Base-by-base conservation (phyloP, 2,113 vertebrate genomes). In the Rhadina sibilatrix region DNA sequence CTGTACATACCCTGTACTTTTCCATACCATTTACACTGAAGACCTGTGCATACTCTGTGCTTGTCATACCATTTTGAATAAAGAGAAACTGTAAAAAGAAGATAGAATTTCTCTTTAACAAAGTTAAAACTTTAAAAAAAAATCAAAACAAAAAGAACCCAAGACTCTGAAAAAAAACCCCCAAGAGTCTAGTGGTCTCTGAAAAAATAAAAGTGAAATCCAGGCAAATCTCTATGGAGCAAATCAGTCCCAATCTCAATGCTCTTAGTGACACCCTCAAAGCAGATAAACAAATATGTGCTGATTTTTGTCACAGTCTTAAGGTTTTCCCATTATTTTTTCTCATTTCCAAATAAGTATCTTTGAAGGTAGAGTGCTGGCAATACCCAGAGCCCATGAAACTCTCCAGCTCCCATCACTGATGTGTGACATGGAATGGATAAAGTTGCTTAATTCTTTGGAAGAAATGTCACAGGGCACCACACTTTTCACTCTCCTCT, bases 201-300 rank as follows among this genome's bases (percentile, higher is more conserved):
- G 46, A 52, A 80, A 64, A 93, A 60, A 22, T 7, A 30, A 35
- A 60, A 31, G 21, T 24, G 15, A 72, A 83, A 60, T 8, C 19
- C 56, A 89, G 44, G 18, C 8, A 56, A 46, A 56, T 35, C 5
- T 25, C 40, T 54, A 1, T 2, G 22, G 30, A 47, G 15, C 16
- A 87, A 52, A 68, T 15, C 40, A 74, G 23, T 5, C 30, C 50
- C 56, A 47, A 5, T 14, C 46, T 65, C 52, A 47, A 10, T 1
- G 17, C 1, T 17, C 6, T 56, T 10, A 47, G 6, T 16, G 33
- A 8, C 10, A 52, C 15, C 40, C 35, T 69, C 24, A 12, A 54
- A 11, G 23, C 0, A 37, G 33, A 63, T 8, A 83, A 61, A 60
- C 1, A 37, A 77, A 54, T 5, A 1, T 3, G 6, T 27, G 21